phyloP scores from a whole-genome alignment of 2,888 invertebrate species.

The Petrolisthes cinctipes region DNA sequence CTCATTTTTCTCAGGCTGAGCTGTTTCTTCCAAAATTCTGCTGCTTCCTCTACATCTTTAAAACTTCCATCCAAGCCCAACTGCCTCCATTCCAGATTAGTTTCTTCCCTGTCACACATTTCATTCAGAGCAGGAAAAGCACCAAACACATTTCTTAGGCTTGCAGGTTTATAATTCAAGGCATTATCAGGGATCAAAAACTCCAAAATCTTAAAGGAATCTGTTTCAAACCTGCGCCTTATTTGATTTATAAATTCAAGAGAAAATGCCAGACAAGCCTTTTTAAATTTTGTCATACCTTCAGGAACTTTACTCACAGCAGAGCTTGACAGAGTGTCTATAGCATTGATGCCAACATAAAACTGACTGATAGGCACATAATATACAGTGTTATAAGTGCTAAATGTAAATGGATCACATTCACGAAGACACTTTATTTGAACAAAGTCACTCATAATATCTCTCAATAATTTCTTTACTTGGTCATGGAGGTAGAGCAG shows the following conservation, averaged over 20 bases:
- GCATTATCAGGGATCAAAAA: slow-evolving; percentile 34
- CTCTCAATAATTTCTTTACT: slow-evolving; percentile 38
- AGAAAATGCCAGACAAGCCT: slow-evolving; percentile 17
- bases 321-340: slow-evolving; percentile 20
- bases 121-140: slow-evolving; percentile 24
- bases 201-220: slow-evolving; percentile 17
- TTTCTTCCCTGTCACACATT: slow-evolving; percentile 1
- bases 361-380: slow-evolving; percentile 25
- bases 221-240: slow-evolving; percentile 27
- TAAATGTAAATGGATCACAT: slow-evolving; percentile 32
- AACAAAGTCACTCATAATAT: slow-evolving; percentile 36
- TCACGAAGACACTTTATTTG: slow-evolving; percentile 16
- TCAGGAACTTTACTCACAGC: slow-evolving; percentile 15
- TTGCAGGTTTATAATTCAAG: slow-evolving; percentile 25
- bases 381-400: slow-evolving; percentile 7
- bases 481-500: slow-evolving; percentile 40
- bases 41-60: slow-evolving; percentile 2
- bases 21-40: slow-evolving; percentile 33
- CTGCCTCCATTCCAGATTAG: slow-evolving; percentile 34
- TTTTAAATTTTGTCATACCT: slow-evolving; percentile 26
- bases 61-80: background rate
- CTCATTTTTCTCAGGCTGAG: slow-evolving; percentile 9
- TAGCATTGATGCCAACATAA: slow-evolving; percentile 28
- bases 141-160: slow-evolving; percentile 27
- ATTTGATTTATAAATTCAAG: slow-evolving; percentile 31